Percentiles rank a stretch among this genome's conserved stretches.
Conservation (phyloP, 2,797 vertebrate genomes). For the Leptoclinus maculatus region DNA sequence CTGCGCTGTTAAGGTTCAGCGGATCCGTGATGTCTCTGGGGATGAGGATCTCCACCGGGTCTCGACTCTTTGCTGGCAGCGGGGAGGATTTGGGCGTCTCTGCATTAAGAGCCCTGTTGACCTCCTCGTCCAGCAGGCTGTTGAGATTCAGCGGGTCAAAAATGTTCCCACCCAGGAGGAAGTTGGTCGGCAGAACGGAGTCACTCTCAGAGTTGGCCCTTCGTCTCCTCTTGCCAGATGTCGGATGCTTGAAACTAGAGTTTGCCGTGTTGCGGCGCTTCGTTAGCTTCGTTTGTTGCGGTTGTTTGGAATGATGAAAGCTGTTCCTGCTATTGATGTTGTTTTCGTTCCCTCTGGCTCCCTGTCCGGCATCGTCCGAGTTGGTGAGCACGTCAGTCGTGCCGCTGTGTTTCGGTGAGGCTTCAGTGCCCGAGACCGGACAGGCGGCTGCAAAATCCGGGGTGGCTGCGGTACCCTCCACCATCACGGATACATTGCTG, state of each 20-base stretch:
- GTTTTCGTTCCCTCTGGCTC: constrained; percentile 56
- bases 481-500: constrained; percentile 64
- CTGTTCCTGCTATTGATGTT: constrained; percentile 81
- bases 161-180: constrained; percentile 94
- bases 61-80: constrained; percentile 86
- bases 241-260: constrained; percentile 88
- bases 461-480: constrained; percentile 60
- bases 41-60: constrained; percentile 95
- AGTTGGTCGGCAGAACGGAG: constrained; percentile 92
- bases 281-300: constrained; percentile 74
- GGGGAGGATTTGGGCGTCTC: constrained; percentile 96
- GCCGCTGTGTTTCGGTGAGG: constrained; percentile 66
- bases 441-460: constrained; percentile 68
- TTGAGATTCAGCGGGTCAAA: constrained; percentile 96
- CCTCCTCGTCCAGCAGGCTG: constrained; percentile 94
- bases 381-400: constrained; percentile 25
- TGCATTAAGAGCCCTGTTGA: constrained; percentile 91
- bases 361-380: constrained; percentile 39
- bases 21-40: constrained; percentile 96
- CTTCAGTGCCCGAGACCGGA: constrained; percentile 58
- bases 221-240: constrained; percentile 88
- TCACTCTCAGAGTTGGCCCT: constrained; percentile 92
- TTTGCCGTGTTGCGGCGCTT: constrained; percentile 88
- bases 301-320: constrained; percentile 81
- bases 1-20: constrained; percentile 90